These are phyloP conservation scores for Actenoides lindsayi DNA, from an alignment of 2,113 vertebrate species.

Conservation along the genomic window DNA sequence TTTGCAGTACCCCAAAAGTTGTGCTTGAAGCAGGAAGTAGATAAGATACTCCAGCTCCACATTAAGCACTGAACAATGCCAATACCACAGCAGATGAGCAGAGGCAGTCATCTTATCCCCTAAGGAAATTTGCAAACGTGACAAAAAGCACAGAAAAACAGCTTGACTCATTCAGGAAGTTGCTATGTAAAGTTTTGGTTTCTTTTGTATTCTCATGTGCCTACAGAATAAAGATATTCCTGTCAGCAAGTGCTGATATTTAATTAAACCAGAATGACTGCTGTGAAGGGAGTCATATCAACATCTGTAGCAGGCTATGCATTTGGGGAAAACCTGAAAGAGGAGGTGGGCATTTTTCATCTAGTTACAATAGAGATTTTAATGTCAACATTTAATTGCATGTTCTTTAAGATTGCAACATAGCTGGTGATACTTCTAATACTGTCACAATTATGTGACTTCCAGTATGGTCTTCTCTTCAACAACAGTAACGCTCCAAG, in stretches of 20 bases:
- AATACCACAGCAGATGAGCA: not conserved
- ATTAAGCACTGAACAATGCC: not conserved
- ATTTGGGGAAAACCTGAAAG: not conserved
- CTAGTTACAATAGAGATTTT: not conserved
- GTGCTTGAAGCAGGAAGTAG: not conserved
- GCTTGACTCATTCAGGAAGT: not conserved
- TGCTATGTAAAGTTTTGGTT: not conserved
- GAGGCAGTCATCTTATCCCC: not conserved
- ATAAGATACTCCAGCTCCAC: not conserved
- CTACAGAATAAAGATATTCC: not conserved
- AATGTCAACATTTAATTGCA: not conserved
- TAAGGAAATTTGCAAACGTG: not conserved
- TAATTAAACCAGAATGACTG: not conserved
- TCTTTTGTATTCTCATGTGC: not conserved
- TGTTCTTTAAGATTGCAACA: not conserved
- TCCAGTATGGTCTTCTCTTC: not conserved
- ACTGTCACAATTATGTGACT: not conserved
- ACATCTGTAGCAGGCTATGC: not conserved
- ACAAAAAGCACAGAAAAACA: not conserved
- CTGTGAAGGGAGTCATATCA: not conserved
- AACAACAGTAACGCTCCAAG: not conserved
- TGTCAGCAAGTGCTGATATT: not conserved
- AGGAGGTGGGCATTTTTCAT: not conserved
- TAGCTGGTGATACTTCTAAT: not conserved
- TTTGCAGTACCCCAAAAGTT: not conserved